Base-by-base conservation (phyloP, 2,113 vertebrate genomes). In the Callipepla californica region DNA sequence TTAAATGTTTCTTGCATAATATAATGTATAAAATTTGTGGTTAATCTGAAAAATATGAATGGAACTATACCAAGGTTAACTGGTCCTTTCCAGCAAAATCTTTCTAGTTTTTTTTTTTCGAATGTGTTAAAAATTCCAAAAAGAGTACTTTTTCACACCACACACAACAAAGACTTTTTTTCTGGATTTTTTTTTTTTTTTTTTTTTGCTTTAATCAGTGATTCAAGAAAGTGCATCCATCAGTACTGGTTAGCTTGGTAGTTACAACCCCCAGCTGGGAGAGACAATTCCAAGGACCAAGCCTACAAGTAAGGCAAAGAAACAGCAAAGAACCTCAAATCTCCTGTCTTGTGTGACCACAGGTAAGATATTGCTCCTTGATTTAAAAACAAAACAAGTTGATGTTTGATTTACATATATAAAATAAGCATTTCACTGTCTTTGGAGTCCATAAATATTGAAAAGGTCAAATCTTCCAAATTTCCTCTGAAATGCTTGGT, bases 181-280 rank as follows among this genome's bases (percentile, higher is more conserved):
- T 58, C n/a, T n/a, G n/a, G n/a, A n/a, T n/a, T n/a, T n/a, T n/a
- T n/a, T n/a, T n/a, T n/a, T n/a, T n/a, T n/a, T n/a, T 25, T 67
- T 47, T 80, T 63, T 65, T 47, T 58, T 58, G 4, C 62, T 42
- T 53, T 73, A 61, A 40, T 22, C 9, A 4, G 14, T 74, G 36
- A 30, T 84, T 1, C 14, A n/a, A 14, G 80, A 80, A 4, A 10
- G 40, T 44, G 8, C 38, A 68, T 2, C 9, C 10, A 44, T 19
- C 11, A 22, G 34, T 38, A 26, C 11, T 59, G 23, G 11, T 9
- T 76, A 11, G 10, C 10, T 80, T 80, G 59, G 22, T 55, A 25
- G 16, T 80, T 68, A 40, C 1, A 6, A 12, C 12, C 16, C 11
- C 45, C 28, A 32, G 3, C 0, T 67, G 17, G 6, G 14, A 14